Evolutionary conservation across 2,888 invertebrate species (phyloP).

Genomic region (Agrotis segetum): DNA sequence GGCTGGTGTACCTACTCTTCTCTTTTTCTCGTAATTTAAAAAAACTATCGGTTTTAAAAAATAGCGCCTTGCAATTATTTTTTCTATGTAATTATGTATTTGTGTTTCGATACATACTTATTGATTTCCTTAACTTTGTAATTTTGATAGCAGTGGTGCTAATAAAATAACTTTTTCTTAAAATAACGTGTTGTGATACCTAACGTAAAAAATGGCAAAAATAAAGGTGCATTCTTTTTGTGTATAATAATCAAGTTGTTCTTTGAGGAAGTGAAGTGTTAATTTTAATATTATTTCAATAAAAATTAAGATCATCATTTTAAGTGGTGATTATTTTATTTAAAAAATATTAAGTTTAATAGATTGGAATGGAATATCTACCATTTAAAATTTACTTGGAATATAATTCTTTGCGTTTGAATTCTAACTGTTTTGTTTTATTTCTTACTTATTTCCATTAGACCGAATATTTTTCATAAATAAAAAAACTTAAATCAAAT

Average conservation of each 20-base stretch:
- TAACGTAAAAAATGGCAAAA: slow-evolving; percentile 28
- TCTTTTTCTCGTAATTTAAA: not conserved
- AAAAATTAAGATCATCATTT: slow-evolving; percentile 21
- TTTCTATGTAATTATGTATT: not conserved
- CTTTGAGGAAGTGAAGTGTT: slow-evolving; percentile 24
- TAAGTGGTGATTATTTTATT: slow-evolving; percentile 9
- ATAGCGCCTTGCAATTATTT: not conserved
- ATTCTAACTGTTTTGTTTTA: slow-evolving; percentile 18
- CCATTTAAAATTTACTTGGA: slow-evolving; percentile 17
- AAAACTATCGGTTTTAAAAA: not conserved
- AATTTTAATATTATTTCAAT: slow-evolving; percentile 9
- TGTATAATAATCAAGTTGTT: slow-evolving; percentile 17
- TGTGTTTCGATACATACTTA: not conserved
- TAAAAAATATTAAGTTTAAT: slow-evolving; percentile 2
- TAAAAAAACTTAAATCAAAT: not conserved
- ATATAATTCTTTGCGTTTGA: slow-evolving; percentile 38
- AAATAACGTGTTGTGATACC: not conserved
- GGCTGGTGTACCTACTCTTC: not conserved
- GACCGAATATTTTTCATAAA: not conserved
- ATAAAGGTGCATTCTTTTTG: slow-evolving; percentile 17
- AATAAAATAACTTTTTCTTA: slow-evolving; percentile 21
- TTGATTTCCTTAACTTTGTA: not conserved
- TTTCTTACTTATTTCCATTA: slow-evolving; percentile 13
- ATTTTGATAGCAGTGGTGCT: slow-evolving; percentile 38
- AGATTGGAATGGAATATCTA: slow-evolving; percentile 15